Base-by-base conservation (phyloP, 2,113 vertebrate genomes). In the Mesembrinibis cayennensis region DNA sequence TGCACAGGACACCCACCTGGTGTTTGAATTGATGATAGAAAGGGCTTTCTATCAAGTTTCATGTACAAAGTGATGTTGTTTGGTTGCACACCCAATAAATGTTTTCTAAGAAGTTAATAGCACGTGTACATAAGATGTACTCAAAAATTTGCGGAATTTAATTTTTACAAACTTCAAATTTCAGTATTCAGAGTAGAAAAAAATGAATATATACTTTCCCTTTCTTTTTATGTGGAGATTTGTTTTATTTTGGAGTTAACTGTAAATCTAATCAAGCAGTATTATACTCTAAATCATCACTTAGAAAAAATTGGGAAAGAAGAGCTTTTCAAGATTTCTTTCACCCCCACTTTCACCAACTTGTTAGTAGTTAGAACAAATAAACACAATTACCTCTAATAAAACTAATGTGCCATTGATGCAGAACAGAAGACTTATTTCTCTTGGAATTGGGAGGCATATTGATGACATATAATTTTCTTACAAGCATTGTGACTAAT, bases 71-170 rank as follows among this genome's bases (percentile, higher is more conserved):
- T 9, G 18, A 4, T 61, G 76, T 80, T 11, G 5, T 23, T 27
- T 49, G 78, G 23, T 59, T 15, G 23, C 11, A 45, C 25, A 40
- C 49, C 27, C 2, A 1, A 25, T 14, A 76, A 92, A 34, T 38
- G 30, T 34, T 58, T 25, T n/a, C 11, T 40, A 16, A 84, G 62
- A 14, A 7, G 58, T 44, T 50, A 21, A 20, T 12, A 34, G 27
- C 25, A 27, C 9, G 7, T 2, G 1, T n/a, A 11, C 0, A 0
- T 10, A 20, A 42, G 29, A 45, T 5, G 12, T 17, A 52, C 40
- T 36, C 45, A 29, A 49, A 74, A n/a, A 21, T 22, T 11, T 42
- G 30, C 44, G 0, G 3, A 21, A 23, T 30, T 52, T 20, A 11
- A 13, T 66, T 74, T 50, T 20, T 21, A 26, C 10, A 20, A 55